phyloP scores from a whole-genome alignment of 2,113 vertebrate species.

The Entelurus aequoreus region DNA sequence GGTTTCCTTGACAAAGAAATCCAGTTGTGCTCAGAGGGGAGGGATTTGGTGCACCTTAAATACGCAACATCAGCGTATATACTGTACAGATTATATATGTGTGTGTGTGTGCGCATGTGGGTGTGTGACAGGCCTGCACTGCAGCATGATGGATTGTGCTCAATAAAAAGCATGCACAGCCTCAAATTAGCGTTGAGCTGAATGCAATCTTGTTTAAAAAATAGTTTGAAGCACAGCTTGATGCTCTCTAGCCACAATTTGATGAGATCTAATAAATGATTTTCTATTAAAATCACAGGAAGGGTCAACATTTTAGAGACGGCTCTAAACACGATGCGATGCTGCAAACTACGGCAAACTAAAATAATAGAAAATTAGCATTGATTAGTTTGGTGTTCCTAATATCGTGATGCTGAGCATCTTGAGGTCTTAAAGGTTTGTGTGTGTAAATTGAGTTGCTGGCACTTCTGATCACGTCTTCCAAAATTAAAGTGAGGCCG shows the following conservation, averaged over 20 bases:
- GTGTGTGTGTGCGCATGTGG: not conserved
- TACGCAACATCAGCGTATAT: not conserved
- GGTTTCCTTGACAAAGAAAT: slow-evolving; percentile 1
- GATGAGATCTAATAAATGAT: too few species aligned
- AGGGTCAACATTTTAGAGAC: too few species aligned
- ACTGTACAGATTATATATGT: not conserved
- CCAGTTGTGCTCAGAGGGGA: slow-evolving; percentile 14
- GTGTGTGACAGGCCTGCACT: slow-evolving; percentile 1
- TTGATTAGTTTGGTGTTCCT: too few species aligned
- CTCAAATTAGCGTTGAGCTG: slow-evolving; percentile 3
- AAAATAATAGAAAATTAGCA: too few species aligned
- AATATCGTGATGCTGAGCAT: too few species aligned
- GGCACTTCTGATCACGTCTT: not conserved
- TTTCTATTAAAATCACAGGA: too few species aligned
- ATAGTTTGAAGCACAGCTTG: not conserved
- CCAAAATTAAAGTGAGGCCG: slow-evolving; percentile 2
- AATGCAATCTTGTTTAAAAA: slow-evolving; percentile 1
- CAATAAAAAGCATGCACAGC: slow-evolving; percentile 12
- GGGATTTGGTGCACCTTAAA: slow-evolving; percentile 12
- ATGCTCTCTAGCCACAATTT: too few species aligned
- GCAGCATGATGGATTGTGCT: slow-evolving; percentile 13
- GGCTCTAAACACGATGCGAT: too few species aligned
- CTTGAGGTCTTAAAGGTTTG: too few species aligned
- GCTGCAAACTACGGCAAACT: too few species aligned
- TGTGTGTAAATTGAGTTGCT: too few species aligned